phyloP scores from a whole-genome alignment of 2,888 invertebrate species.

The Stegana nigrithorax region DNA sequence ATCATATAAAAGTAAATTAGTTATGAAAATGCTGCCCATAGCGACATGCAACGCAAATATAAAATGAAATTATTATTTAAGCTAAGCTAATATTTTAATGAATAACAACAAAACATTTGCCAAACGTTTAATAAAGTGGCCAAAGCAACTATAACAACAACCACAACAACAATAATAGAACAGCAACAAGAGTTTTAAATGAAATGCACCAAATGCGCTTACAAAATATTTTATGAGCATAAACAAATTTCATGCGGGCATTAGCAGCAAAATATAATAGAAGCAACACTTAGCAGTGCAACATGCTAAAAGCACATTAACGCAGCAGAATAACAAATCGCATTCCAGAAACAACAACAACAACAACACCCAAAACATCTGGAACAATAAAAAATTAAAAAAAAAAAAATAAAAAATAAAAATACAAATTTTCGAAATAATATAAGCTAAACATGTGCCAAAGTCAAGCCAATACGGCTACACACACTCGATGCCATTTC shows the following conservation, averaged over 20 bases:
- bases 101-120: neutral
- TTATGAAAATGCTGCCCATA: too few species aligned
- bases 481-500: slow-evolving; percentile 35
- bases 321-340: too few species aligned
- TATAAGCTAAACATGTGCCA: slow-evolving; percentile 35
- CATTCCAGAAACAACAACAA: slow-evolving; percentile 15
- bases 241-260: slow-evolving; percentile 53
- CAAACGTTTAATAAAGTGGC: neutral
- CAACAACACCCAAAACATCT: slow-evolving; percentile 40
- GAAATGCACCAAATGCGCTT: neutral
- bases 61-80: too few species aligned
- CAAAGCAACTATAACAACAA: neutral
- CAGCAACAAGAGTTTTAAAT: neutral
- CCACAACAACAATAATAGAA: neutral
- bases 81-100: too few species aligned
- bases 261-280: too few species aligned
- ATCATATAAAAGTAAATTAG: too few species aligned
- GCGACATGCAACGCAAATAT: too few species aligned
- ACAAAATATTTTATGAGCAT: slow-evolving; percentile 59
- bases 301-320: too few species aligned
- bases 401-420: slow-evolving; percentile 11
- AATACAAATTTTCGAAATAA: slow-evolving; percentile 45
- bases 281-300: too few species aligned
- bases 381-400: neutral
- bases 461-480: slow-evolving; percentile 11